Evolutionary conservation across 1,140 invertebrate species (phyloP), one percentile per base, ranked within the genome.

Genomic region (Macrocentrus cingulum): DNA sequence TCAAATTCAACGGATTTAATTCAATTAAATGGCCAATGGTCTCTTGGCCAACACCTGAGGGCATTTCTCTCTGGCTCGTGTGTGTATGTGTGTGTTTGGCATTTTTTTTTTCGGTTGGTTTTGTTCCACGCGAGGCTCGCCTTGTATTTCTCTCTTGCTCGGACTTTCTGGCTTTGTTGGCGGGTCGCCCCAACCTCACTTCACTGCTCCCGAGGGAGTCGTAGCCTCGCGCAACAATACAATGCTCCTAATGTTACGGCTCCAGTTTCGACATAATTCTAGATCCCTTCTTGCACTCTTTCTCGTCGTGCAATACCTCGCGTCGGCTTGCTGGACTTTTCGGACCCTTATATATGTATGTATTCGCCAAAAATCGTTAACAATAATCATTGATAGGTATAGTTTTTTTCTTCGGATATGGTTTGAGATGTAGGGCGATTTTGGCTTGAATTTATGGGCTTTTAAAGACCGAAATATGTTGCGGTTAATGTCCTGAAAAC

Each of bases 171-270:
- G n/a, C n/a, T n/a, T n/a, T n/a, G n/a, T n/a, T n/a, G n/a, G 16
- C 9, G 9, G 8, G 2, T 41, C 23, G 2, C 13, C 58, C 50
- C 25, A 55, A 49, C 52, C 60, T 56, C 58, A 56, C 55, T 60
- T 50, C 34, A 50, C 34, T 36, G n/a, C 46, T 72, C 77, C 67
- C 76, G 13, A 20, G 76, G 64, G 77, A 74, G 67, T 50, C 70
- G 66, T 80, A 80, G 68, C 63, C 66, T 65, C 56, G 67, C 65
- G 67, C 70, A 77, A 75, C 76, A 76, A 74, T 74, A 77, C 74
- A 80, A 78, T 67, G 72, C 75, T 76, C 71, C 77, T 80, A 80
- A 79, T 80, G 75, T 80, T 79, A 80, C 72, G 66, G 66, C 73
- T 77, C 69, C 69, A 61, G 73, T 79, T 76, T 77, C 74, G 63